Base-by-base conservation (phyloP, 1,140 invertebrate genomes). In the Panagrolaimus sp. region DNA sequence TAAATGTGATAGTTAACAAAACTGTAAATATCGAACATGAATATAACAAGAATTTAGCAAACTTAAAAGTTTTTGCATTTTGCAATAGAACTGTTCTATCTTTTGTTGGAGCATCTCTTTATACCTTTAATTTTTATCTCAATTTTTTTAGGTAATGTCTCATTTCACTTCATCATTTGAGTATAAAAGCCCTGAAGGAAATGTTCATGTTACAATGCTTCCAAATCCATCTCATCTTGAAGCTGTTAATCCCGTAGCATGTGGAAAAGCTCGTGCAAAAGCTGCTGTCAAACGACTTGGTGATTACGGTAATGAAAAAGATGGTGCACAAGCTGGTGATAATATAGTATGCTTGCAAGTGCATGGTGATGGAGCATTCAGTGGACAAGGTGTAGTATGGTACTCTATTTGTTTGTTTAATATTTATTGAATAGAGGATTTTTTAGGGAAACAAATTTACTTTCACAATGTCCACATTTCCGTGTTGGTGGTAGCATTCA, bases 221-320 rank as follows among this genome's bases (percentile, higher is more conserved):
- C 91, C 93, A 69, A 96, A 97, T 86, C 94, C 96, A 9, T 98
- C 94, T n/a, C 95, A 98, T 88, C 86, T 98, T 69, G 95, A 98
- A 87, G 91, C 91, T 43, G 90, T 90, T 5, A 93, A 92, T 87
- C 92, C 95, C 9, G 91, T 97, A 11, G 91, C 91, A 1, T 91
- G 92, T 87, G 96, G 95, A 0, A 94, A 95, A 86, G 88, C 91
- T 25, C 65, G 79, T 38, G 2, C 31, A 38, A 38, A 38, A 38
- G 69, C 78, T 23, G 66, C 63, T 20, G 76, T 74, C 9, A 63
- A 77, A 27, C 61, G 63, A 14, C 45, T 76, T 5, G 82, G 81
- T 14, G 81, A 81, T 64, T 83, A 83, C 62, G 71, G 71, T 9
- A 61, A 57, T 43, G 45, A 66, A 38, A 45, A 66, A 20, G 23